A percentile compares a stretch with the other conserved stretches of the same genome.
phyloP scores from a whole-genome alignment of 2,113 vertebrate species.

The Atractosteus spatula region DNA sequence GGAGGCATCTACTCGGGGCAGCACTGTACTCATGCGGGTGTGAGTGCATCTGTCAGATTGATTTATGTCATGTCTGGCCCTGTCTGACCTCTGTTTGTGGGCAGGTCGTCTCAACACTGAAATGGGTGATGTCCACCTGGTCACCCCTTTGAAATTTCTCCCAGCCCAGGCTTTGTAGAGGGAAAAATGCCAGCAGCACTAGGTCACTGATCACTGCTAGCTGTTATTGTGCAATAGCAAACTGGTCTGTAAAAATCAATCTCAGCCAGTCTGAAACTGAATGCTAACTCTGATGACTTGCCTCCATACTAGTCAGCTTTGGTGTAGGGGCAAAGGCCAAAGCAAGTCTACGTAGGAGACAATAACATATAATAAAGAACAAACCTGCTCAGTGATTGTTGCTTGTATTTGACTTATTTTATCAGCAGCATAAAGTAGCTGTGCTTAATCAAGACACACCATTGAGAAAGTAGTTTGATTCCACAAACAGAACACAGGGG shows the following conservation, averaged over 20 bases:
- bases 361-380: too few species aligned
- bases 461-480: not conserved
- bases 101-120: constrained; percentile 37
- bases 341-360: not conserved
- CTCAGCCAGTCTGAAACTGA: not conserved
- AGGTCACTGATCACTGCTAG: constrained; percentile 48
- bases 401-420: too few species aligned
- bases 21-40: constrained; percentile 43
- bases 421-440: too few species aligned
- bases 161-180: constrained; percentile 23
- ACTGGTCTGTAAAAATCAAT: constrained; percentile 12
- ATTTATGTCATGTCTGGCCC: constrained; percentile 59
- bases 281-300: constrained; percentile 15
- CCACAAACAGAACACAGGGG: not conserved
- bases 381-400: too few species aligned
- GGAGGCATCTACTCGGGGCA: constrained; percentile 30
- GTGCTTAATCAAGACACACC: not conserved
- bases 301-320: constrained; percentile 1
- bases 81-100: constrained; percentile 43
- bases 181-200: constrained; percentile 31
- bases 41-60: constrained; percentile 63
- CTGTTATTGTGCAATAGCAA: constrained; percentile 3
- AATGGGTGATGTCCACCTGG: constrained; percentile 55
- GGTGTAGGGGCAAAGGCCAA: not conserved
- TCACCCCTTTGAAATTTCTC: constrained; percentile 36